Percentiles rank a stretch among this genome's conserved stretches.
Conservation (phyloP, 2,113 vertebrate species). For the Apteryx mantelli region DNA sequence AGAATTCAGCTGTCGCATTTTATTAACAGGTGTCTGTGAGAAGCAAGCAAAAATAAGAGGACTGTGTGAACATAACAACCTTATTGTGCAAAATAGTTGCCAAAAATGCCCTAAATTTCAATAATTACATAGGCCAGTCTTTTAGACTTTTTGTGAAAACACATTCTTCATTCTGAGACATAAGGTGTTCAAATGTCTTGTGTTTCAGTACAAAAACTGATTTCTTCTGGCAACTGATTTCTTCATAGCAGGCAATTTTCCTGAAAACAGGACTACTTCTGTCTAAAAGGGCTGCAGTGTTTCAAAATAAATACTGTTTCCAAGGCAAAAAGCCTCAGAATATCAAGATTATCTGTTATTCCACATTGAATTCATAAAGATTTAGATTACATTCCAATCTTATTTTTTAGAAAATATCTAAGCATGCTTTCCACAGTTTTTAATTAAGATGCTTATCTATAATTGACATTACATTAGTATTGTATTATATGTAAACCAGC, state of each 20-base stretch:
- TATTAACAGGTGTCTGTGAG: not conserved
- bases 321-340: not conserved
- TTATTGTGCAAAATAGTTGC: not conserved
- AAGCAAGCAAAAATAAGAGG: not conserved
- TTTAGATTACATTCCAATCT: conserved; percentile 30
- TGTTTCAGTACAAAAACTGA: conserved; percentile 19
- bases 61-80: not conserved
- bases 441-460: conserved; percentile 69
- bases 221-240: conserved; percentile 17
- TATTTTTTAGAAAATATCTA: conserved; percentile 49
- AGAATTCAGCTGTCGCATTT: not conserved
- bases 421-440: conserved; percentile 54
- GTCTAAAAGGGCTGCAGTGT: not conserved
- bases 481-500: not conserved
- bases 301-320: conserved; percentile 33
- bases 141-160: not conserved
- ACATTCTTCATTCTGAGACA: not conserved
- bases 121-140: not conserved
- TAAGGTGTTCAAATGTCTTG: not conserved
- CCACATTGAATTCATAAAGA: not conserved
- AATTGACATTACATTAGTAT: conserved; percentile 32
- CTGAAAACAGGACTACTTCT: not conserved
- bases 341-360: conserved; percentile 8
- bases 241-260: not conserved
- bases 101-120: not conserved